These are phyloP conservation scores for Anas flavirostris DNA, from an alignment of 2,797 vertebrate genomes.

Conservation along the genomic window DNA sequence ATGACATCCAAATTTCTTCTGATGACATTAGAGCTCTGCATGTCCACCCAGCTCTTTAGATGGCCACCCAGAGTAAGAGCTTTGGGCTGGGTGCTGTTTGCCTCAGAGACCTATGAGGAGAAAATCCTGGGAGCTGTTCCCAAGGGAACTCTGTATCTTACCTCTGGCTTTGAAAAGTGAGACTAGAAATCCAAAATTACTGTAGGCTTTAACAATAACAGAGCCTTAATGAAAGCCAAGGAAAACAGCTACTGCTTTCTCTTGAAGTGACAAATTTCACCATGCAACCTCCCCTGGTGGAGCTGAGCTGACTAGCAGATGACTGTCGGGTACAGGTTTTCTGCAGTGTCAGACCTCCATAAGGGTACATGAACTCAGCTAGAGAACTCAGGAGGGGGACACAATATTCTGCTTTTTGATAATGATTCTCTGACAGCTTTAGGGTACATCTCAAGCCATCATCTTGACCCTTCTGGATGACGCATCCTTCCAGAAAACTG, in stretches of 20 bases:
- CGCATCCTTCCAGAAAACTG: background rate
- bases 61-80: background rate
- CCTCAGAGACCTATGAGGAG: background rate
- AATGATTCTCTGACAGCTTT: background rate
- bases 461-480: background rate
- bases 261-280: background rate
- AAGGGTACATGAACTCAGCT: background rate
- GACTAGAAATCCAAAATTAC: background rate
- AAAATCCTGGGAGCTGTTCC: background rate
- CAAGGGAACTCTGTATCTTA: background rate
- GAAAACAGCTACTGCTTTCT: background rate
- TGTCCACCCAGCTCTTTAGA: background rate
- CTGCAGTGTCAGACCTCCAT: background rate
- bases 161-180: background rate
- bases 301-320: background rate
- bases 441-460: background rate
- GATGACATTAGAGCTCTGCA: background rate
- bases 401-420: background rate
- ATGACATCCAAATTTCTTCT: background rate
- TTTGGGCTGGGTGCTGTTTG: accelerated
- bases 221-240: background rate
- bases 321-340: background rate
- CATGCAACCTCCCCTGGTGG: accelerated
- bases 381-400: background rate
- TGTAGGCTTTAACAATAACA: background rate